These are phyloP conservation scores for Drosophila dunni DNA, from an alignment of 1,140 invertebrate species.

Conservation along the genomic window DNA sequence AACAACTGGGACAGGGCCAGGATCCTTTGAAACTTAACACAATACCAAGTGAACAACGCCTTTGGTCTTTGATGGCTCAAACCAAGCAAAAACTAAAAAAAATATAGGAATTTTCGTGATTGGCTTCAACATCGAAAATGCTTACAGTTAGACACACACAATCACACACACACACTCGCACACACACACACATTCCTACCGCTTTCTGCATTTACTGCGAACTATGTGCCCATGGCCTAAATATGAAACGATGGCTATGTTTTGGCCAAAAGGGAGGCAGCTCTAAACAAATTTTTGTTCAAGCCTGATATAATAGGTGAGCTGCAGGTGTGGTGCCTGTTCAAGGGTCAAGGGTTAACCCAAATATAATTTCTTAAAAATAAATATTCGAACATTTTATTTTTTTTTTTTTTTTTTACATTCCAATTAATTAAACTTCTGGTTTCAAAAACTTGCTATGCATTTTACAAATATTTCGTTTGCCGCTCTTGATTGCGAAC, in stretches of 20 bases:
- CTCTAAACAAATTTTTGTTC: too few species aligned
- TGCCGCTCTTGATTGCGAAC: too few species aligned
- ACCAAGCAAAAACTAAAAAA: constrained; percentile 11
- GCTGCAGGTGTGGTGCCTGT: too few species aligned
- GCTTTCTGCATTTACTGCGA: background rate
- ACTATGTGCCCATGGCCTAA: background rate
- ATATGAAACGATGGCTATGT: background rate
- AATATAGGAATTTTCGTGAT: constrained; percentile 39
- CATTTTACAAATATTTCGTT: too few species aligned
- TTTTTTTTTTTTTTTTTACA: too few species aligned
- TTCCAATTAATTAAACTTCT: too few species aligned
- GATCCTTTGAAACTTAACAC: constrained; percentile 48
- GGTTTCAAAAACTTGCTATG: too few species aligned
- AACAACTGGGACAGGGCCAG: background rate
- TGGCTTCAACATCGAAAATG: constrained; percentile 28
- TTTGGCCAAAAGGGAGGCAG: too few species aligned
- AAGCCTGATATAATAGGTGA: too few species aligned
- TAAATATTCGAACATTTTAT: too few species aligned
- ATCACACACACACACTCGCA: background rate
- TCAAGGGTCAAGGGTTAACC: too few species aligned
- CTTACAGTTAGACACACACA: background rate
- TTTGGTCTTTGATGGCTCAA: constrained; percentile 34
- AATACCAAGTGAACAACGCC: constrained; percentile 30
- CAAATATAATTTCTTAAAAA: too few species aligned
- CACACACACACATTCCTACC: background rate